A percentile compares a stretch with the other conserved stretches of the same genome.
Conservation (phyloP, 1,140 invertebrate species). For the Wasmannia auropunctata region DNA sequence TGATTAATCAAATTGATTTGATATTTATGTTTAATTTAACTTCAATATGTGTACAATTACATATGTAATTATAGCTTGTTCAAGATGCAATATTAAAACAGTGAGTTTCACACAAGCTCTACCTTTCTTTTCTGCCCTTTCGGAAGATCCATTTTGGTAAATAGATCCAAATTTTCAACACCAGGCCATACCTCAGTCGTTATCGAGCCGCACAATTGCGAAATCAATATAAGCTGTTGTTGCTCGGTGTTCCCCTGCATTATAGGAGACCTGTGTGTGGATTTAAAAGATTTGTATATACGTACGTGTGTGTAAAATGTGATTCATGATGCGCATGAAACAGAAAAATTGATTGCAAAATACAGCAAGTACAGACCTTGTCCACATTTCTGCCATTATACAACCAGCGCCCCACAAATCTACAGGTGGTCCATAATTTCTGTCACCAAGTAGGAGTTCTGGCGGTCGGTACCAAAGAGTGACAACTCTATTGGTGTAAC, state of each 20-base stretch:
- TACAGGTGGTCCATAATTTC: constrained; percentile 98
- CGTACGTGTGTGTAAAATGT: too few relatives aligned
- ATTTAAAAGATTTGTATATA: background rate
- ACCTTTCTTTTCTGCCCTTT: constrained; percentile 96
- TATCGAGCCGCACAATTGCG: constrained; percentile 98
- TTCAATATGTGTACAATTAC: too few relatives aligned
- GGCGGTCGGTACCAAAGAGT: constrained; percentile 99
- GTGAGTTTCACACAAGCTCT: background rate
- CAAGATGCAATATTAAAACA: too few relatives aligned
- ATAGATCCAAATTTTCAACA: constrained; percentile 96
- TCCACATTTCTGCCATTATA: constrained; percentile 99
- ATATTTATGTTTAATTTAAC: too few relatives aligned
- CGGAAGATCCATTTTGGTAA: constrained; percentile 95
- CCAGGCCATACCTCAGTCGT: constrained; percentile 97
- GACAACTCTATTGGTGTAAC: constrained; percentile 98
- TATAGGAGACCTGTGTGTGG: constrained; percentile 87
- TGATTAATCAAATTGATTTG: too few relatives aligned
- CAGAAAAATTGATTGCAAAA: too few relatives aligned
- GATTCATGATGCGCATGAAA: too few relatives aligned
- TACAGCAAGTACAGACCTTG: constrained; percentile 89
- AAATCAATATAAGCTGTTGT: constrained; percentile 97
- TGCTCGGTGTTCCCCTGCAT: constrained; percentile 98
- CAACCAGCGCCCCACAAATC: constrained; percentile 99
- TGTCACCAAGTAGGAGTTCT: constrained; percentile 94
- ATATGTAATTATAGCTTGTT: too few relatives aligned